Base-by-base conservation (phyloP, 2,113 vertebrate species). In the Chauna torquata region DNA sequence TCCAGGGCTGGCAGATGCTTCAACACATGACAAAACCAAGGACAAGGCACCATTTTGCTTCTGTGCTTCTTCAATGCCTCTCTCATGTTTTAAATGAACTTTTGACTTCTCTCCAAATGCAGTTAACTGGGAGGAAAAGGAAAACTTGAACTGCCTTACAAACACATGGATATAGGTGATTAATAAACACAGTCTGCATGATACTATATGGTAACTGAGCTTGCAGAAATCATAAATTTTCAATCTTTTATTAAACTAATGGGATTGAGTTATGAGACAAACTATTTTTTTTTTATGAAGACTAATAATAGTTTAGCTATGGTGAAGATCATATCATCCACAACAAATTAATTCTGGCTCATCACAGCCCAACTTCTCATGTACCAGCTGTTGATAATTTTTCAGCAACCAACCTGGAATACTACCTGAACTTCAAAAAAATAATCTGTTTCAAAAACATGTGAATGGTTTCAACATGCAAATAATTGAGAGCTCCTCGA, bases 31-130 rank as follows among this genome's bases (percentile, higher is more conserved):
- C 25, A 75, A 87, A 80, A 88, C 36, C 20, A 7, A 97, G 86
- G 57, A 86, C 93, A 77, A 40, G 62, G 62, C 89, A 92, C 75
- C 69, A 71, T 92, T 88, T 97, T 97, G 88, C 90, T 96, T 97
- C 85, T 88, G 54, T 92, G 40, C 30, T 96, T 93, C 97, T 95
- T 86, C 82, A 96, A 92, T 92, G 64, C 88, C 96, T 96, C 86
- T 79, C 94, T 98, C 75, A 72, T 93, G 71, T 95, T 98, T 98
- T 96, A 97, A 98, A 97, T 96, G 88, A 97, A 97, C 95, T 95
- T 95, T 83, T 96, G 92, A 97, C 84, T 97, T 95, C 77, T 92
- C 55, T 89, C 85, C 92, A 97, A 97, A 97, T 71, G 49, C 82
- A 93, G 92, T 83, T 90, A 95, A 81, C 92, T 96, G 82, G 30